Conservation (phyloP, 2,113 vertebrate genomes). For the Lamprologus ornatipinnis region DNA sequence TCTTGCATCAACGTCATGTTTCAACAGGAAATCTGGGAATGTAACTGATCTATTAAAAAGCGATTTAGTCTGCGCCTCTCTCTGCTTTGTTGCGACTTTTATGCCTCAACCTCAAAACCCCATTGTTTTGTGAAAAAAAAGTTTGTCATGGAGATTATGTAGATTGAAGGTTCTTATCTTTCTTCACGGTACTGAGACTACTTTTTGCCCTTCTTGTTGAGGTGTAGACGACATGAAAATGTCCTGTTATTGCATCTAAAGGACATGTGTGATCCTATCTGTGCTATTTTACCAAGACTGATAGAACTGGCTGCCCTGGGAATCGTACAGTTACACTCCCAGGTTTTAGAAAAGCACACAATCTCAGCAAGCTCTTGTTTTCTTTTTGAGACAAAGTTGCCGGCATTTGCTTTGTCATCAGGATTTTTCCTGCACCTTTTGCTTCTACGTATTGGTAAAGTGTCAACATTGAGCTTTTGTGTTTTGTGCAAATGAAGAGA, state of each 20-base stretch:
- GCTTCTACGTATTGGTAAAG: neutral
- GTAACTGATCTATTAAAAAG: slow-evolving; percentile 41
- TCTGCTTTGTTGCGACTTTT: slow-evolving; percentile 12
- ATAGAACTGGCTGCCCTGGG: neutral
- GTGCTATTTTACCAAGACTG: neutral
- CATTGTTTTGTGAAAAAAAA: neutral
- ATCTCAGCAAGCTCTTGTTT: neutral
- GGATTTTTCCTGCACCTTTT: neutral
- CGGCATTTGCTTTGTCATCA: neutral
- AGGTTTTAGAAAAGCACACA: neutral
- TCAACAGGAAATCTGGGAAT: slow-evolving; percentile 1
- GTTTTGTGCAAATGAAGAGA: slow-evolving; percentile 11
- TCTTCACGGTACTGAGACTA: neutral
- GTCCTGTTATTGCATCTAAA: neutral
- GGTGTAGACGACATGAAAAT: neutral
- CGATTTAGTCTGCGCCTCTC: neutral
- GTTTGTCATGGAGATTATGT: neutral
- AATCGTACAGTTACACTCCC: neutral
- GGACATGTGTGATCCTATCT: neutral
- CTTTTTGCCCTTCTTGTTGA: neutral
- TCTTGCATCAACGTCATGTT: neutral
- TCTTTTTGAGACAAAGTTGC: neutral
- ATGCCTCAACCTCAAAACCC: neutral
- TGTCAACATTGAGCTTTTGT: neutral
- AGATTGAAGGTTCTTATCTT: neutral